Percentiles rank a stretch among this genome's conserved stretches.
Evolutionary conservation across 2,888 invertebrate species (phyloP).

Genomic region (Drosophila neutralis): DNA sequence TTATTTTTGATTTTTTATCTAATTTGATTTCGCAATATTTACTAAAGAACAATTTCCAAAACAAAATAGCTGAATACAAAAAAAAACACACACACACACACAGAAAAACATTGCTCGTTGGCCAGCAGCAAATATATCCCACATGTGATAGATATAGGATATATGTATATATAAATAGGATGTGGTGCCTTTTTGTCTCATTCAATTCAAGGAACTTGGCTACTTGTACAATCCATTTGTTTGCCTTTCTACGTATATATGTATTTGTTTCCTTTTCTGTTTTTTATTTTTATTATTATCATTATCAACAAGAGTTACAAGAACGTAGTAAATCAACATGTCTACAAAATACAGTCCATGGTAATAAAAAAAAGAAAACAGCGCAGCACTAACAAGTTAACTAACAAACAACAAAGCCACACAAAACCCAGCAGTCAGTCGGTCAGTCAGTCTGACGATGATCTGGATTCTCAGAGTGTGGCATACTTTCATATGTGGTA

Average conservation of each 20-base stretch:
- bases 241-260: conserved; percentile 10
- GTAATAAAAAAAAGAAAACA: conserved; percentile 25
- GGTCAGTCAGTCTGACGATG: conserved; percentile 21
- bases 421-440: conserved; percentile 47
- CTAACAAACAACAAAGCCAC: conserved; percentile 66
- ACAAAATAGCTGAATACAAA: conserved; percentile 24
- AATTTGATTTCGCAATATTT: conserved; percentile 40
- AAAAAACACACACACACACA: neutral
- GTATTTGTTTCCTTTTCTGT: conserved; percentile 27
- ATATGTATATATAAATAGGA: conserved; percentile 29
- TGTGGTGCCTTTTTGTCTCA: neutral
- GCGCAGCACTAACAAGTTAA: conserved; percentile 57
- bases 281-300: conserved; percentile 41
- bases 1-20: conserved; percentile 12
- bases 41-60: conserved; percentile 57
- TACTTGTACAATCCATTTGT: conserved; percentile 39
- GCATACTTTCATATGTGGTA: conserved; percentile 36
- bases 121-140: neutral
- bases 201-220: conserved; percentile 37
- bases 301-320: conserved; percentile 67
- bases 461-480: conserved; percentile 11
- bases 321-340: conserved; percentile 54
- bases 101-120: conserved; percentile 8
- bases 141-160: neutral
- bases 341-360: conserved; percentile 72